phyloP scores from a whole-genome alignment of 2,888 invertebrate genomes.

The Onchidella celtica region DNA sequence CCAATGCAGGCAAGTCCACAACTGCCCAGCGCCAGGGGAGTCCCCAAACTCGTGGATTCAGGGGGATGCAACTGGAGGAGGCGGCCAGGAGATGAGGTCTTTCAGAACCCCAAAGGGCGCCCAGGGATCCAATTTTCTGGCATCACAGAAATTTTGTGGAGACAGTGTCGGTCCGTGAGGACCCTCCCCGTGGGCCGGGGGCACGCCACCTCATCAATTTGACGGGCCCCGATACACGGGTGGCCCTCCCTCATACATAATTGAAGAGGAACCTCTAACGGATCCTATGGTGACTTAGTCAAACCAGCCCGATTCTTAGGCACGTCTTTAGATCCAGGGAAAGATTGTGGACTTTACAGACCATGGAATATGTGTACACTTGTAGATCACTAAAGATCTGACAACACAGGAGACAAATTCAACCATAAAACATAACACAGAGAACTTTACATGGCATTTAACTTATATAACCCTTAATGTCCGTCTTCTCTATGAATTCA shows the following conservation, averaged over 20 bases:
- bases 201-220: constrained; percentile 46
- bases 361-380: too few relatives aligned
- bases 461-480: too few relatives aligned
- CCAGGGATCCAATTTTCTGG: constrained; percentile 37
- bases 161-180: constrained; percentile 17
- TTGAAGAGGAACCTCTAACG: constrained; percentile 41
- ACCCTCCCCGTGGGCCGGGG: background rate
- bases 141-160: constrained; percentile 17
- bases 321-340: too few relatives aligned
- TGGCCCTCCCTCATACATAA: constrained; percentile 29
- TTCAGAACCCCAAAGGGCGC: constrained; percentile 5
- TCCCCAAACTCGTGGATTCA: too few relatives aligned
- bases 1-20: constrained; percentile 8
- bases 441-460: too few relatives aligned
- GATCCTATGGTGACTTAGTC: background rate
- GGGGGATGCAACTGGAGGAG: background rate
- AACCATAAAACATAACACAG: too few relatives aligned
- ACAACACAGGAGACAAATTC: too few relatives aligned
- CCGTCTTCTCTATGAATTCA: too few relatives aligned
- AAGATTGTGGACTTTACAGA: too few relatives aligned
- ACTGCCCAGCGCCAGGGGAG: background rate
- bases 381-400: too few relatives aligned
- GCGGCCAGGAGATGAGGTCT: constrained; percentile 11
- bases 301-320: too few relatives aligned
- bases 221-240: constrained; percentile 19